Evolutionary conservation across 92 coral and sea anemone genomes (phyloP), one percentile per base, ranked within the genome.

Genomic region (Paramuricea clavata): DNA sequence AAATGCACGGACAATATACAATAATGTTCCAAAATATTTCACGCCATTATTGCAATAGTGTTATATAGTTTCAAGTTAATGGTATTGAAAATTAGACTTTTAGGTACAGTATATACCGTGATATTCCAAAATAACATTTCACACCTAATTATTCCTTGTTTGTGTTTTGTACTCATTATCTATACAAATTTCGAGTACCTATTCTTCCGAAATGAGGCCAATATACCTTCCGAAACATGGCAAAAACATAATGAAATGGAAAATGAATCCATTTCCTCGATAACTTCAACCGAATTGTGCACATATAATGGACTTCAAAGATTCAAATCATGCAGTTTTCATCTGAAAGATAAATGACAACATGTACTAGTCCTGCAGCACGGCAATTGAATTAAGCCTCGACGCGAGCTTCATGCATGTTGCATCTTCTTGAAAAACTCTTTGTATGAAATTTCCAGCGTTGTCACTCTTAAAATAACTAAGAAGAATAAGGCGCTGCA

Each of bases 91-190:
- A n/a, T n/a, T n/a, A n/a, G n/a, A n/a, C n/a, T n/a, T n/a, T n/a
- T n/a, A n/a, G n/a, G n/a, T n/a, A n/a, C n/a, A n/a, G n/a, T n/a
- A n/a, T n/a, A n/a, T n/a, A n/a, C n/a, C n/a, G n/a, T n/a, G n/a
- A n/a, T n/a, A n/a, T 42, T 42, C 49, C 49, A 5, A 6, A 42
- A 6, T 5, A 42, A 19, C 16, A 6, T 9, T 54, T 54, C 62
- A 54, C 62, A 54, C 62, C 26, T 54, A 19, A 54, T 54, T 54
- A 54, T 6, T 54, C 62, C 62, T 54, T 54, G 62, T 54, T 54
- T 54, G 62, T 21, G 27, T 54, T 21, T 54, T 10, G 5, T 8
- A 54, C 62, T 54, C 62, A 54, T 54, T 54, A 54, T 5, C 6
- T 9, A 54, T 54, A 54, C 62, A 21, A 54, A 54, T 17, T 23